Percentiles rank a stretch among this genome's conserved stretches.
Evolutionary conservation across 2,113 vertebrate genomes (phyloP).

Genomic region (Rhizomys pruinosus): DNA sequence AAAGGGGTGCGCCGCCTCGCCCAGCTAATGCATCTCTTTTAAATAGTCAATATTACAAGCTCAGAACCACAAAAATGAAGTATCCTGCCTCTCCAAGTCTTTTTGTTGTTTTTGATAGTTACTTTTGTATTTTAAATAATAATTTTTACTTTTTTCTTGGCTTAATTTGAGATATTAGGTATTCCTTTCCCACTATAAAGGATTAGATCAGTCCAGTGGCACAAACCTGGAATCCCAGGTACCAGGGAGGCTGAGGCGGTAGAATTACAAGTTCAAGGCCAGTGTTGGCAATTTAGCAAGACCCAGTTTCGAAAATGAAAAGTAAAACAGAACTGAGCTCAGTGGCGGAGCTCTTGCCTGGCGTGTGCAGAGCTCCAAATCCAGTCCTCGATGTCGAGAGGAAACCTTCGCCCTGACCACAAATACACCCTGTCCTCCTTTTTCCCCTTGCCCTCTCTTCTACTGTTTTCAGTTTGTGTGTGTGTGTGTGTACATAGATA

Average conservation of each 20-base stretch:
- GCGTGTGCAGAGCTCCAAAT: too few species aligned
- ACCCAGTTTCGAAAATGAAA: neutral
- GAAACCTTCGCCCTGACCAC: neutral
- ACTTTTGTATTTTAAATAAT: neutral
- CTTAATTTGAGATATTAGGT: neutral
- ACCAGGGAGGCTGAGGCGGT: neutral
- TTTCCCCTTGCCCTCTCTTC: neutral
- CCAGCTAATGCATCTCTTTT: too few species aligned
- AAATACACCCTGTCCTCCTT: neutral
- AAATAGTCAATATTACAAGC: too few species aligned
- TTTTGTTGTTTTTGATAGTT: neutral
- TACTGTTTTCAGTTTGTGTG: neutral
- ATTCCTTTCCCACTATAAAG: constrained; percentile 36
- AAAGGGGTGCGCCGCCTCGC: too few species aligned
- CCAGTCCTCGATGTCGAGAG: neutral
- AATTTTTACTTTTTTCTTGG: neutral
- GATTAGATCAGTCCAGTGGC: neutral
- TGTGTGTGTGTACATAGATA: neutral
- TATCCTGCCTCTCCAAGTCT: neutral
- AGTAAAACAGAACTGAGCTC: neutral
- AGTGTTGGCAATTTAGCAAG: neutral
- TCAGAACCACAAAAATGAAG: too few species aligned
- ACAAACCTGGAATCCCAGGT: neutral
- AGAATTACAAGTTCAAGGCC: neutral
- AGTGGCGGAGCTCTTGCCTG: too few species aligned